Percentiles rank a stretch among this genome's conserved stretches.
These are phyloP conservation scores for Chelidonichthys spinosus DNA, from an alignment of 2,797 vertebrate species.

Conservation along the genomic window DNA sequence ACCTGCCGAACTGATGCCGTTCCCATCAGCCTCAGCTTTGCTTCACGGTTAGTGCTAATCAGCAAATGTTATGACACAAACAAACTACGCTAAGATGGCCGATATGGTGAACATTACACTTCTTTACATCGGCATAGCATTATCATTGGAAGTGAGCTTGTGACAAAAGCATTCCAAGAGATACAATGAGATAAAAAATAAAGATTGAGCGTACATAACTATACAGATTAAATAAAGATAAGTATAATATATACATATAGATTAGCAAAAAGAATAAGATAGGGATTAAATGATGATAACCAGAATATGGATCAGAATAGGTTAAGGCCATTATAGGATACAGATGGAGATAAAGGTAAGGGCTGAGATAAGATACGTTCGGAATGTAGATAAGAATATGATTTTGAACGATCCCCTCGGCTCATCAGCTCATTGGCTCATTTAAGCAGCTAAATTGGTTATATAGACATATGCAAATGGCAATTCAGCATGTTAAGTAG, in stretches of 20 bases:
- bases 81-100: background rate
- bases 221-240: background rate
- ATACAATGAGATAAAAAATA: background rate
- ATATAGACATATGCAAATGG: conserved; percentile 56
- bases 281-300: background rate
- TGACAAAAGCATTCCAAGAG: background rate
- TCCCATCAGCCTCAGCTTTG: background rate
- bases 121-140: too few species aligned
- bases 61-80: background rate
- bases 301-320: background rate
- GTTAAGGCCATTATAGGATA: background rate
- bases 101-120: too few species aligned
- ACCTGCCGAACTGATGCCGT: background rate
- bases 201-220: background rate
- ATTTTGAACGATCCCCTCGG: conserved; percentile 10
- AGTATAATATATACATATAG: background rate
- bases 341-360: conserved; percentile 8
- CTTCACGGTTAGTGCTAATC: background rate
- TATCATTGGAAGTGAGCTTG: background rate
- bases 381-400: background rate
- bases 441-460: conserved; percentile 43
- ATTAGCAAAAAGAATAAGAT: background rate
- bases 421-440: conserved; percentile 25
- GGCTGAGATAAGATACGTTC: background rate
- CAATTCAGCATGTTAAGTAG: conserved; percentile 44